Conservation (phyloP, 35 echinoderm and acorn worm genomes). For the Holothuria glaberrima region DNA sequence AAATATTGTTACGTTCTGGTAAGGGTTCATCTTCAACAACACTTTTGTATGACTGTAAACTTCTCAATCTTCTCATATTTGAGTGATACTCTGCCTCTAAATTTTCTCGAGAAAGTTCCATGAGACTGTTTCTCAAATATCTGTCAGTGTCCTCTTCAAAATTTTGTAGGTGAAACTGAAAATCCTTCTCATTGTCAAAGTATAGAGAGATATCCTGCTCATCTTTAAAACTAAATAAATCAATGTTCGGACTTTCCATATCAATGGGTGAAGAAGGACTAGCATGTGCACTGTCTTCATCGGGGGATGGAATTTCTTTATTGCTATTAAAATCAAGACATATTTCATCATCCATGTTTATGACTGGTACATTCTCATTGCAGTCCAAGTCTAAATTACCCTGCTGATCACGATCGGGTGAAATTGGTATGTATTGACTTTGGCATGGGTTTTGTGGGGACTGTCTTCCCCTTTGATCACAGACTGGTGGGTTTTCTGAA, state of each 20-base stretch:
- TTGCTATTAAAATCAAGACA: slow-evolving; percentile 8
- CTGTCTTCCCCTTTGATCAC: neutral
- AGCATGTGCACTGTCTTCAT: no score
- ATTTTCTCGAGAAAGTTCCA: slow-evolving; percentile 44
- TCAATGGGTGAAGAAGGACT: neutral
- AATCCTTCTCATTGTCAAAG: neutral
- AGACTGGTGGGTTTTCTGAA: neutral
- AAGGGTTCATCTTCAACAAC: no score
- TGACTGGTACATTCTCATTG: no score
- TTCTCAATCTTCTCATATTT: neutral
- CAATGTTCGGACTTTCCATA: no score
- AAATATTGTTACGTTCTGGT: no score
- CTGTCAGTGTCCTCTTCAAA: slow-evolving; percentile 50
- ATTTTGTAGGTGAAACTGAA: slow-evolving; percentile 28
- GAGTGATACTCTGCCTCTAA: slow-evolving; percentile 41
- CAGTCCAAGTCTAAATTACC: no score
- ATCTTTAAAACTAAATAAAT: neutral
- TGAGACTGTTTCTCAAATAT: slow-evolving; percentile 29
- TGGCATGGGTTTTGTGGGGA: neutral
- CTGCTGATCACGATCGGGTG: neutral
- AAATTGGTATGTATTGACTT: slow-evolving; percentile 16
- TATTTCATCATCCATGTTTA: no score
- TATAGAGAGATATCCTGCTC: neutral
- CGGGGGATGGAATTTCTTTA: neutral
- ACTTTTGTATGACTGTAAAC: neutral